These are phyloP conservation scores for Eurystomus glaucurus DNA, from an alignment of 2,797 vertebrate species.

Conservation along the genomic window DNA sequence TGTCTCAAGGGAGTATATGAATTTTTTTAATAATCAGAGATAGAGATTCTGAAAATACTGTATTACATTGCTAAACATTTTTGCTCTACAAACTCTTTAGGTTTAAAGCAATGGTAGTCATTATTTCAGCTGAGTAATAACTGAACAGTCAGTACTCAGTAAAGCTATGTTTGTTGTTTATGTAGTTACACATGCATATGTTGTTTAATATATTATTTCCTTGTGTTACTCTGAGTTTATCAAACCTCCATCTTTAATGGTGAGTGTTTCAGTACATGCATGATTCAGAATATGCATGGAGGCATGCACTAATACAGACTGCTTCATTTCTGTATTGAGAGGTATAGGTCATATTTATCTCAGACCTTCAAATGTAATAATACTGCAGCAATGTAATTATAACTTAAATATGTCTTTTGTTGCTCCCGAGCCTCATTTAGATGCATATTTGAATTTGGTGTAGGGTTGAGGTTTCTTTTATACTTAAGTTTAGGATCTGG, in stretches of 20 bases:
- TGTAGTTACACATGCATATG: rapidly evolving
- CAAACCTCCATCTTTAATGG: background rate
- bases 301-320: background rate
- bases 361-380: background rate
- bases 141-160: background rate
- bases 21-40: background rate
- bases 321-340: background rate
- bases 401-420: background rate
- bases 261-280: background rate
- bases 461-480: background rate
- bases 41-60: background rate
- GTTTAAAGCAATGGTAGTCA: background rate
- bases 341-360: background rate
- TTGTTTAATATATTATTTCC: background rate
- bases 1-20: background rate
- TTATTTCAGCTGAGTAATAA: background rate
- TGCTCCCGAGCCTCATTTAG: background rate
- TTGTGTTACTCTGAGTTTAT: background rate
- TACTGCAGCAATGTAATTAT: background rate
- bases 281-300: background rate
- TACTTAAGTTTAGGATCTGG: background rate
- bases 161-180: background rate
- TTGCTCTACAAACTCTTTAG: rapidly evolving
- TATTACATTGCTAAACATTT: background rate
- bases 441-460: background rate